Evolutionary conservation across 37 sponge, comb jelly and placozoan species (phyloP).

Genomic region (Eunapius fragilis): DNA sequence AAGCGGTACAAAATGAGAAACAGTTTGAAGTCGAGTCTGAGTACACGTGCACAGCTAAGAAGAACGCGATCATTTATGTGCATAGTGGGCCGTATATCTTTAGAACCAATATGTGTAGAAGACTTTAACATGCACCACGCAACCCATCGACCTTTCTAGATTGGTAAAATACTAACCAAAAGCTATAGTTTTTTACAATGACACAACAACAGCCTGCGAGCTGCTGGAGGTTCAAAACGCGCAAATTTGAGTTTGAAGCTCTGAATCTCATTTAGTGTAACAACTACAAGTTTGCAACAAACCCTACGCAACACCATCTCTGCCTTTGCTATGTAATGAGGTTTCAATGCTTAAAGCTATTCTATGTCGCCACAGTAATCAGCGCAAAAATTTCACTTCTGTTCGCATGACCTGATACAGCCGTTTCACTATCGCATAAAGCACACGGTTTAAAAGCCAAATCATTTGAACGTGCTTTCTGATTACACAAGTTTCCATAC

Average conservation of each 20-base stretch:
- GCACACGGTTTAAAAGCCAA: not conserved
- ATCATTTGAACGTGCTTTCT: not conserved
- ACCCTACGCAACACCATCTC: not conserved
- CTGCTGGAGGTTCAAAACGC: not conserved
- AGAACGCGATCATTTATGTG: not conserved
- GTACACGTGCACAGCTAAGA: not conserved
- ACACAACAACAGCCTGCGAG: not conserved
- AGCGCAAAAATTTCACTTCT: not conserved
- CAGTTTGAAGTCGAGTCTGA: too few relatives aligned
- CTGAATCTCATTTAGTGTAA: not conserved
- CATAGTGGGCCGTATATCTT: not conserved
- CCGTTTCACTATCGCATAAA: not conserved
- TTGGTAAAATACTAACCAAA: not conserved
- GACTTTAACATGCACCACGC: not conserved
- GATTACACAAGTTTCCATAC: not conserved
- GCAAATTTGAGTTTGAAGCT: not conserved
- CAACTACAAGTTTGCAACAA: not conserved
- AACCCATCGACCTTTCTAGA: not conserved
- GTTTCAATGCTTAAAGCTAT: not conserved
- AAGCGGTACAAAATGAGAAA: too few relatives aligned
- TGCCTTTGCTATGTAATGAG: not conserved
- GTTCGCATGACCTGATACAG: not conserved
- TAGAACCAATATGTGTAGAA: not conserved
- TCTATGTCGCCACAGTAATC: not conserved
- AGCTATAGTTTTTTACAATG: not conserved